phyloP scores from a whole-genome alignment of 2,797 vertebrate species.

The Chelon labrosus region DNA sequence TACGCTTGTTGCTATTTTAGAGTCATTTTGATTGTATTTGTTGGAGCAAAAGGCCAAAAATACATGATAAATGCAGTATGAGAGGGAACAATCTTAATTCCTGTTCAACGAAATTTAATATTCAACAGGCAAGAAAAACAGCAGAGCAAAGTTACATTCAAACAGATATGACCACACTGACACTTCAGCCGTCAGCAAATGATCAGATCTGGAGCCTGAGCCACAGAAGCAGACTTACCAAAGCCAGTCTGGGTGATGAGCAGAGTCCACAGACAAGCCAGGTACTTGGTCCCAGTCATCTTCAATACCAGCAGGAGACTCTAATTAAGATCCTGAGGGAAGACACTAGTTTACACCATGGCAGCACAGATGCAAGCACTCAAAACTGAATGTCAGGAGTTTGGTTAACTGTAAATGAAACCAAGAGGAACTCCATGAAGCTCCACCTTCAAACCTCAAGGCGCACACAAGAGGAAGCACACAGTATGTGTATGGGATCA shows the following conservation, averaged over 20 bases:
- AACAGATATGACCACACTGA: neutral
- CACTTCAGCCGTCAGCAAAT: neutral
- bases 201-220: neutral
- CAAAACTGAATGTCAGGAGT: constrained; percentile 2
- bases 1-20: no score
- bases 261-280: constrained; percentile 56
- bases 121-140: no score
- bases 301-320: neutral
- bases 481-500: neutral
- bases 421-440: constrained; percentile 69
- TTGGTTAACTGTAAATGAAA: constrained; percentile 53
- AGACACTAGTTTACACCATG: constrained; percentile 30
- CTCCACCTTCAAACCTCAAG: constrained; percentile 73
- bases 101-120: no score
- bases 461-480: constrained; percentile 54
- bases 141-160: no score
- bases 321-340: constrained; percentile 3
- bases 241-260: constrained; percentile 28
- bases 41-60: no score
- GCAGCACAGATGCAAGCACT: constrained; percentile 11
- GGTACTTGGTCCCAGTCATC: constrained; percentile 41
- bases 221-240: constrained; percentile 59
- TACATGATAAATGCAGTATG: no score
- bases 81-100: no score
- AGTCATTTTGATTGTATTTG: no score